phyloP scores from a whole-genome alignment of 2,797 vertebrate species.

The Gadopsis bispinosus region DNA sequence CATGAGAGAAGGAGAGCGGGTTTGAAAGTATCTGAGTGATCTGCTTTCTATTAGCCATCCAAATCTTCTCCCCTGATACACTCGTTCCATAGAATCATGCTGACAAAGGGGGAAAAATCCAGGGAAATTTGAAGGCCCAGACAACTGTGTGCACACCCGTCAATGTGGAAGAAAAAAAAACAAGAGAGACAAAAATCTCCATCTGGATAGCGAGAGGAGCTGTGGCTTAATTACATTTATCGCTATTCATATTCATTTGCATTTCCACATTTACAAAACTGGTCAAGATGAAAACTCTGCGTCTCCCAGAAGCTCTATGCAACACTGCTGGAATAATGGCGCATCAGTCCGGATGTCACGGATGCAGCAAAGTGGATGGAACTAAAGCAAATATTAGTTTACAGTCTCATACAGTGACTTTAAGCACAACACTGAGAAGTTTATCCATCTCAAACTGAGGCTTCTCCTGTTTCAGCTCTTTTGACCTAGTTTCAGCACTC shows the following conservation, averaged over 20 bases:
- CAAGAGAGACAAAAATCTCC: conserved; percentile 38
- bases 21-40: conserved; percentile 70
- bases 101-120: conserved; percentile 85
- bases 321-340: neutral
- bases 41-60: conserved; percentile 86
- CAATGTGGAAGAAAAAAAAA: conserved; percentile 43
- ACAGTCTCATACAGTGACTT: neutral
- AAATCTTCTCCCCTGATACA: conserved; percentile 83
- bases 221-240: conserved; percentile 52
- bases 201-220: conserved; percentile 50
- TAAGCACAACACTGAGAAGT: neutral
- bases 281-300: conserved; percentile 15
- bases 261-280: conserved; percentile 39
- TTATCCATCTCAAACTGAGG: conserved; percentile 2
- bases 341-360: neutral
- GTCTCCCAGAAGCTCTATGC: conserved; percentile 19
- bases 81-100: conserved; percentile 83
- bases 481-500: conserved; percentile 48
- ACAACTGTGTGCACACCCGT: conserved; percentile 75
- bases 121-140: conserved; percentile 78
- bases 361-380: neutral
- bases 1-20: conserved; percentile 11
- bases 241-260: conserved; percentile 45
- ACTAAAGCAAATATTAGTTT: conserved; percentile 9
- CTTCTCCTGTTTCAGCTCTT: conserved; percentile 17